Evolutionary conservation across 2,113 vertebrate genomes (phyloP).

Genomic region (Eubucco bourcierii): DNA sequence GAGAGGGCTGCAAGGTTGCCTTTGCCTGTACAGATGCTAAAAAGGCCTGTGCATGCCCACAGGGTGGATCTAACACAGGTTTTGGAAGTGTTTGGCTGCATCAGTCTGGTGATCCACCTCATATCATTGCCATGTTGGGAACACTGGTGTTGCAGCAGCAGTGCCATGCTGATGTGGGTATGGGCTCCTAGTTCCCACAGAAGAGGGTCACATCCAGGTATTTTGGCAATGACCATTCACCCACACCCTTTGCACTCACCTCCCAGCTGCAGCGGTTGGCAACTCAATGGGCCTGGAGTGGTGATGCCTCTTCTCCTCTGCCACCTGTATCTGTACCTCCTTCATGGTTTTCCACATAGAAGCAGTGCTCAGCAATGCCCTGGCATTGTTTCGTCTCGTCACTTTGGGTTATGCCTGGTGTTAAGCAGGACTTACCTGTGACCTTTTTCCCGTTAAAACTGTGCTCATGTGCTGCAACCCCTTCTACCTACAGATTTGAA

Average conservation of each 20-base stretch:
- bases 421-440: not conserved
- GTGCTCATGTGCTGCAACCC: fast-evolving
- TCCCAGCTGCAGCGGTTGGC: not conserved
- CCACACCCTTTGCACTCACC: not conserved
- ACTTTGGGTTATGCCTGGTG: not conserved
- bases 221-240: not conserved
- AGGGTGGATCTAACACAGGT: not conserved
- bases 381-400: not conserved
- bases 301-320: not conserved
- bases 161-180: fast-evolving
- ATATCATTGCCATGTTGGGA: not conserved
- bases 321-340: not conserved
- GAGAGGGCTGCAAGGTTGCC: not conserved
- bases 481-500: not conserved
- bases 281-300: not conserved
- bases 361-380: not conserved
- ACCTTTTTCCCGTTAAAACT: not conserved
- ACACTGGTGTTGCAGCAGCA: not conserved
- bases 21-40: not conserved
- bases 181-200: not conserved
- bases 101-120: not conserved
- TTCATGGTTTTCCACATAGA: not conserved
- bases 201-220: not conserved
- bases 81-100: not conserved
- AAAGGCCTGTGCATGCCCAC: not conserved